Evolutionary conservation across 2,888 invertebrate species (phyloP), one percentile per base, ranked within the genome.

Genomic region (Rotaria macrura): DNA sequence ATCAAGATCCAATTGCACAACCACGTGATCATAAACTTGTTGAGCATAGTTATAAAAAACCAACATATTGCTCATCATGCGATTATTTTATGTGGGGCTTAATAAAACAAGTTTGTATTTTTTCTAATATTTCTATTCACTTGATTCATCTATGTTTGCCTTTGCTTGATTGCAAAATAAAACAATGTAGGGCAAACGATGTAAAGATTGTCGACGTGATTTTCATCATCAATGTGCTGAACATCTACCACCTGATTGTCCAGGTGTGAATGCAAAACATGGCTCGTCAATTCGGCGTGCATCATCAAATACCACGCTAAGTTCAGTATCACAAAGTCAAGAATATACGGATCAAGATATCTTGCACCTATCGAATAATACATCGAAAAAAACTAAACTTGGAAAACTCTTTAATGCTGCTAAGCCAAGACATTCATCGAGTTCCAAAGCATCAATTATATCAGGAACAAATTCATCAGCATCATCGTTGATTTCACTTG

Each of bases 211-310:
- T 43, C 20, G 40, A 43, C 40, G 43, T 10, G 43, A 79, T n/a
- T 79, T 20, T 79, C 79, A 79, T 79, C 79, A 79, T 79, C 79
- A 79, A 79, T 79, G 79, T 79, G 79, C 79, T 79, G 79, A 40
- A 43, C 79, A 79, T 79, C 43, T 79, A 43, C 79, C 79, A 25
- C 25, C 79, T 43, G 79, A 79, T 43, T 79, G 79, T 79, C 79
- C 79, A 14, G 43, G 43, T 79, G 0, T 1, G 12, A 0, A 12
- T 43, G 25, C 79, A 65, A 34, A 17, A 12, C 40, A 43, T 43
- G 0, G 34, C 10, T 34, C 65, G 29, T 29, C 23, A 14, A 1
- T 40, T 14, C 43, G 79, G 25, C 79, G 43, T 43, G 25, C 25
- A 25, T 79, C 79, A 43, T 79, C 79, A 40, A 79, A 10, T n/a